Evolutionary conservation across 1,140 invertebrate species (phyloP).

Genomic region (Meloidogyne floridensis): DNA sequence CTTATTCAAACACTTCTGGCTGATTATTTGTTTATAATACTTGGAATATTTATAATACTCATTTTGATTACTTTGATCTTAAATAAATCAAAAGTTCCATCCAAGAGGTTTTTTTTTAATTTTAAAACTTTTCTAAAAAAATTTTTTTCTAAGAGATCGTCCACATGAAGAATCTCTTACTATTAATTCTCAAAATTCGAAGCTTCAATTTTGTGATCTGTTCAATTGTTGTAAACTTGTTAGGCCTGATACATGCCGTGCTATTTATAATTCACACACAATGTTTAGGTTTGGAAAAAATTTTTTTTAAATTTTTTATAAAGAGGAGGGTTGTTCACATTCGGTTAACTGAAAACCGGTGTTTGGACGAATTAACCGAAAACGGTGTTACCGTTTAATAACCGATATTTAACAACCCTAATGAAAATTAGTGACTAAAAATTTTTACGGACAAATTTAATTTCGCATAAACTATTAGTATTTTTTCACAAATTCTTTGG

Average conservation of each 20-base stretch:
- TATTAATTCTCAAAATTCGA: background rate
- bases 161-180: background rate
- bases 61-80: background rate
- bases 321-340: too few species aligned
- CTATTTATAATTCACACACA: conserved; percentile 14
- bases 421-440: too few species aligned
- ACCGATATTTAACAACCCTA: too few species aligned
- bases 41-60: background rate
- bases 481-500: too few species aligned
- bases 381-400: too few species aligned
- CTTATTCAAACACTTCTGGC: conserved; percentile 38
- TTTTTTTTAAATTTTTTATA: background rate
- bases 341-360: too few species aligned
- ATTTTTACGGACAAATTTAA: too few species aligned
- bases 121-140: background rate
- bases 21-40: conserved; percentile 32
- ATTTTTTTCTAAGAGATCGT: background rate
- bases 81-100: background rate
- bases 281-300: conserved; percentile 21
- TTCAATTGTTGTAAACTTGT: background rate
- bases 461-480: too few species aligned
- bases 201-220: background rate
- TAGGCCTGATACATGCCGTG: conserved; percentile 9
- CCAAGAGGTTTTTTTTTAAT: background rate
- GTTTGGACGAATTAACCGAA: too few species aligned